Percentiles rank a stretch among this genome's conserved stretches.
These are phyloP conservation scores for Timandra comae DNA, from an alignment of 2,888 invertebrate genomes.

Conservation along the genomic window DNA sequence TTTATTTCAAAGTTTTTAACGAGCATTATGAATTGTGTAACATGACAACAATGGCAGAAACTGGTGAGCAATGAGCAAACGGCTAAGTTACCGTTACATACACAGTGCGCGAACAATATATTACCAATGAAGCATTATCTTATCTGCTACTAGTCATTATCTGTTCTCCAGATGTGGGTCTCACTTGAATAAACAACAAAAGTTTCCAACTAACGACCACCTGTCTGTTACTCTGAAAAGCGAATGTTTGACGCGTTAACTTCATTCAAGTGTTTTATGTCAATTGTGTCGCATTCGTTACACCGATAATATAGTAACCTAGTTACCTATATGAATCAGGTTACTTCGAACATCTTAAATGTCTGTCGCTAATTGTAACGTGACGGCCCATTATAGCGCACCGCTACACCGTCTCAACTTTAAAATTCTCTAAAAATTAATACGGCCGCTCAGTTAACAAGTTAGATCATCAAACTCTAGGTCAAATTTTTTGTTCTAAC, in stretches of 20 bases:
- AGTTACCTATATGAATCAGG: conserved; percentile 8
- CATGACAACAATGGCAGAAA: conserved; percentile 27
- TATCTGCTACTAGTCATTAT: conserved; percentile 26
- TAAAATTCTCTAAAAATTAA: too few species aligned
- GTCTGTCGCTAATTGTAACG: too few species aligned
- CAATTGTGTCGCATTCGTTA: conserved; percentile 8
- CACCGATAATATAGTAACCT: conserved; percentile 9
- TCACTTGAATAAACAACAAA: conserved; percentile 37
- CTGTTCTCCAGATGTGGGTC: conserved; percentile 29
- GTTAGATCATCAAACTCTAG: conserved; percentile 36
- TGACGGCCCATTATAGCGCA: too few species aligned
- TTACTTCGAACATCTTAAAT: conserved; percentile 1
- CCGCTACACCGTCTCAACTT: too few species aligned
- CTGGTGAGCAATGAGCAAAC: conserved; percentile 16
- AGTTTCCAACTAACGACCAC: neutral
- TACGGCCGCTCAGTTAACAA: too few species aligned
- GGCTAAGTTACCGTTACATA: conserved; percentile 27
- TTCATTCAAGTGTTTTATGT: conserved; percentile 2
- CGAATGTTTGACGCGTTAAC: conserved; percentile 1
- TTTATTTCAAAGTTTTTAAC: conserved; percentile 23
- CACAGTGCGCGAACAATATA: conserved; percentile 27
- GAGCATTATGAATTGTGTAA: conserved; percentile 23
- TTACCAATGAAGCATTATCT: conserved; percentile 32
- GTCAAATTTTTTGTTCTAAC: conserved; percentile 39
- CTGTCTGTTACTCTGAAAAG: conserved; percentile 3